Evolutionary conservation across 2,888 invertebrate species (phyloP).

Genomic region (Ornithoptera priamus): DNA sequence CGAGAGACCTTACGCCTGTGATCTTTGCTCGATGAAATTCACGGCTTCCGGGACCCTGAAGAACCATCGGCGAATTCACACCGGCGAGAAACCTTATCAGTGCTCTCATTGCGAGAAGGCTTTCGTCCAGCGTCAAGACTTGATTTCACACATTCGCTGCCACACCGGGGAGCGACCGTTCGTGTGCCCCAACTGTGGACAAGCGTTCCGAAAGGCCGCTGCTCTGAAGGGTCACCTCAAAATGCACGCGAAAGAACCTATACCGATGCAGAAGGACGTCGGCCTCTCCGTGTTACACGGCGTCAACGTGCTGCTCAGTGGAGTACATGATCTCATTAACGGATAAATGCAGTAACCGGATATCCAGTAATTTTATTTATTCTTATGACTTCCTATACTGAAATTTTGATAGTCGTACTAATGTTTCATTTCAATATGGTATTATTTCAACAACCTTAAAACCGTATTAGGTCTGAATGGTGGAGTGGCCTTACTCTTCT

Average conservation of each 20-base stretch:
- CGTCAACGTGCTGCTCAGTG: conserved; percentile 26
- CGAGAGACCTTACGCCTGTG: conserved; percentile 80
- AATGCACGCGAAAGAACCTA: conserved; percentile 53
- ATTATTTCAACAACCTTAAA: not conserved
- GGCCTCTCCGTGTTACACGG: conserved; percentile 23
- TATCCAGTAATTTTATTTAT: not conserved
- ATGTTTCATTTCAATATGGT: not conserved
- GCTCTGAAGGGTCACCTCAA: conserved; percentile 75
- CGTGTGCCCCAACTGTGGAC: conserved; percentile 69
- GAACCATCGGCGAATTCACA: conserved; percentile 80
- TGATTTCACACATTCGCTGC: conserved; percentile 77
- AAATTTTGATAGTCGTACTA: not conserved
- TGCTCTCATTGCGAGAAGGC: conserved; percentile 79
- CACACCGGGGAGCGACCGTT: conserved; percentile 77
- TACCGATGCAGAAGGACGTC: conserved; percentile 24
- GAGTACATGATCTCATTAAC: conserved; percentile 9
- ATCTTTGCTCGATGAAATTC: conserved; percentile 79
- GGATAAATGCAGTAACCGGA: not conserved
- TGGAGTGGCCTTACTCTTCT: too few relatives aligned
- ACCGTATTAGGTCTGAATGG: not conserved
- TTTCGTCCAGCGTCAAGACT: conserved; percentile 80
- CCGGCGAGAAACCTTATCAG: conserved; percentile 79
- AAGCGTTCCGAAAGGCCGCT: conserved; percentile 75
- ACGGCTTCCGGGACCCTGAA: conserved; percentile 79
- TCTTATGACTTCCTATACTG: not conserved